Conservation (phyloP, 2,113 vertebrate genomes). For the Synodontis membranacea region DNA sequence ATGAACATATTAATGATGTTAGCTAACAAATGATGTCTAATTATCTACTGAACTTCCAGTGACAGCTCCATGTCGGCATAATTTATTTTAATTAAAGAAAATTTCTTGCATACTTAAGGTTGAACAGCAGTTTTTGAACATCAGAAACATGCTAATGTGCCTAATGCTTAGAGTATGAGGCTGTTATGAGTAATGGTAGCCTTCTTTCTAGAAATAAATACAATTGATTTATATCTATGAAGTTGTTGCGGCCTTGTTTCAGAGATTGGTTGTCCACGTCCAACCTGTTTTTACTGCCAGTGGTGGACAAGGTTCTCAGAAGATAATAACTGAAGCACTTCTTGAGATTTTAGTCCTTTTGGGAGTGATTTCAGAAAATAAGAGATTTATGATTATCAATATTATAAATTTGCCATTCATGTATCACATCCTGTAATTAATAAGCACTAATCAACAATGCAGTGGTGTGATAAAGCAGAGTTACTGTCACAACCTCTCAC, state of each 20-base stretch:
- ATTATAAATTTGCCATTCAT: too few relatives aligned
- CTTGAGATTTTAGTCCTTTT: background rate
- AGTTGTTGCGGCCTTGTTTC: background rate
- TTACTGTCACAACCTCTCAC: background rate
- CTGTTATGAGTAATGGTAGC: background rate
- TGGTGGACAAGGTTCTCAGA: background rate
- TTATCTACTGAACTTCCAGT: background rate
- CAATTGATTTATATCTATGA: background rate
- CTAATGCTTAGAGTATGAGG: background rate
- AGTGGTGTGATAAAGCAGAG: too few relatives aligned
- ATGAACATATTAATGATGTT: background rate
- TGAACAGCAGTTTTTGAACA: background rate
- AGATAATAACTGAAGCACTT: background rate
- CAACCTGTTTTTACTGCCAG: background rate
- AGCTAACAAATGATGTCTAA: background rate
- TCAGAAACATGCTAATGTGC: background rate
- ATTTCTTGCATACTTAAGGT: background rate
- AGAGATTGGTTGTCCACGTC: background rate
- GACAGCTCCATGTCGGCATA: background rate
- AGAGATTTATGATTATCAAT: too few relatives aligned
- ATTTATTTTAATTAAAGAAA: background rate
- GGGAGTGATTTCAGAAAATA: too few relatives aligned
- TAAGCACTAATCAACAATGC: too few relatives aligned
- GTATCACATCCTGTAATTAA: too few relatives aligned
- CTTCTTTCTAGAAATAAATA: background rate